A percentile compares a stretch with the other conserved stretches of the same genome.
These are phyloP conservation scores for Eupithecia exiguata DNA, from an alignment of 2,888 invertebrate genomes.

Conservation along the genomic window DNA sequence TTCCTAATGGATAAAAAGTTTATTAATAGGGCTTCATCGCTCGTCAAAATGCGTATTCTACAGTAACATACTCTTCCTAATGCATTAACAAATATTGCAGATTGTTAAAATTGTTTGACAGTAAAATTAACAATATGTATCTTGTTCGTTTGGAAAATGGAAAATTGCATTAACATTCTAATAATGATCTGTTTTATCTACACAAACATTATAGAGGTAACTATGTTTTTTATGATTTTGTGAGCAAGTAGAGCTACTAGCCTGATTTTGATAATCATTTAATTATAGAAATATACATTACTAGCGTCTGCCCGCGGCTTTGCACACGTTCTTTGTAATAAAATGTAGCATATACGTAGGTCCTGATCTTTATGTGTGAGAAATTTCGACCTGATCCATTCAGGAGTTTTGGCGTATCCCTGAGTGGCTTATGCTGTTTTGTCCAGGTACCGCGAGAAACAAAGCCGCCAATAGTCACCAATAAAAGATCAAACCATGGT, in stretches of 20 bases:
- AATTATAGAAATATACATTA: neutral
- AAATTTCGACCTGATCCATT: too few species aligned
- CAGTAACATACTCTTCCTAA: neutral
- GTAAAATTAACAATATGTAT: constrained; percentile 33
- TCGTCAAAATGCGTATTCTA: too few species aligned
- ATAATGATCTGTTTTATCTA: constrained; percentile 6
- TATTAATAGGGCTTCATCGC: too few species aligned
- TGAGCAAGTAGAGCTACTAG: neutral
- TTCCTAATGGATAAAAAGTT: too few species aligned
- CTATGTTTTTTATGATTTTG: neutral
- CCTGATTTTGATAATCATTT: neutral
- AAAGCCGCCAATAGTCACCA: neutral
- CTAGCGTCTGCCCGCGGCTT: too few species aligned
- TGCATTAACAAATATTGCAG: constrained; percentile 26
- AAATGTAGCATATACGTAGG: too few species aligned
- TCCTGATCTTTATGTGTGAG: too few species aligned
- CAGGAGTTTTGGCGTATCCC: neutral
- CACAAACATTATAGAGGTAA: neutral
- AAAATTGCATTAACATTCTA: constrained; percentile 10
- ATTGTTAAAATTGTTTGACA: constrained; percentile 14
- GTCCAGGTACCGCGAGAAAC: neutral
- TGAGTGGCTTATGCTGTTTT: neutral
- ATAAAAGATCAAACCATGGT: neutral
- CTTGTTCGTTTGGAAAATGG: constrained; percentile 26
- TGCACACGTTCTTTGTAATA: too few species aligned